Base-by-base conservation (phyloP, 2,888 invertebrate species). In the Pomacea canaliculata region DNA sequence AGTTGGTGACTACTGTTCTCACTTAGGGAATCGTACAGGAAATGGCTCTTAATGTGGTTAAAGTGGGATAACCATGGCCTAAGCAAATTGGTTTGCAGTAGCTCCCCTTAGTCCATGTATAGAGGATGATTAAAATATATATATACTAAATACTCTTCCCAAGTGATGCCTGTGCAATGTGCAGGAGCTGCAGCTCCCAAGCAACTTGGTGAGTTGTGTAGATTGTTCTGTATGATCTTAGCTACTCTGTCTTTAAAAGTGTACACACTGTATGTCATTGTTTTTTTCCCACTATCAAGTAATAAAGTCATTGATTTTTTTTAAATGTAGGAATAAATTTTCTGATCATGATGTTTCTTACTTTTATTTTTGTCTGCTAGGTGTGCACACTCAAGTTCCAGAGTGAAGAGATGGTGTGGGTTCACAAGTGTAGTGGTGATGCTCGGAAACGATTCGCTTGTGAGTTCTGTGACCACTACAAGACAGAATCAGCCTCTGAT, bases 391-490 rank as follows among this genome's bases (percentile, higher is more conserved):
- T 80, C 27, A 80, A 80, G 60, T 80, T 80, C 67, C 80, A 80
- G 68, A 78, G 71, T 51, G 80, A 80, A 65, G 80, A 78, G n/a
- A 80, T 80, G 80, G 80, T 80, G 51, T 71, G 78, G 70, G 80
- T 80, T 1, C 80, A 80, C 76, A 80, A 80, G 66, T 80, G 80
- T 68, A 80, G 80, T 69, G 80, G 78, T 4, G 78, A 78, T 65
- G 71, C 75, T 16, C 37, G 80, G 16, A 80, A 80, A 70, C 78
- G 78, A 65, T 80, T 78, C 60, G 80, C 80, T 60, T 80, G 80
- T 67, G 80, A 80, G 73, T 80, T 80, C 68, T 80, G 80, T 70
- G 80, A 80, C 68, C 80, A 80, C 70, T 80, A 80, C 70, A 78
- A 78, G 63, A 80, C 80, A 16, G 80, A 80, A 46, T 80, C 80